A percentile compares a stretch with the other conserved stretches of the same genome.
Conservation (phyloP, 2,888 invertebrate species). For the Chouioia cunea region DNA sequence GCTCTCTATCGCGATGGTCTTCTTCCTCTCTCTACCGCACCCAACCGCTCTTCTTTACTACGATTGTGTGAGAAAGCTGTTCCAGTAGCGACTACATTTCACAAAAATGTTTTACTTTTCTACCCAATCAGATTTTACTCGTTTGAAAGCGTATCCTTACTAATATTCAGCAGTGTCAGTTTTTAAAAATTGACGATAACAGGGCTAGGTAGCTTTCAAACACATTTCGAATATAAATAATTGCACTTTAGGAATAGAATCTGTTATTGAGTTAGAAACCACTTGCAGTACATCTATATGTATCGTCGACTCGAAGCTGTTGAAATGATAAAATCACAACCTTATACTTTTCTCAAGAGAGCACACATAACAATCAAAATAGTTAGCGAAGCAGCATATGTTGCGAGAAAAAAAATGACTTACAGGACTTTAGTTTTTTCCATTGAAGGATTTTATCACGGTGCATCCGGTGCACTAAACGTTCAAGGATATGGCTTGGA, state of each 20-base stretch:
- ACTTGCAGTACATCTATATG: no score
- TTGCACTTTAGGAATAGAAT: slow-evolving; percentile 5
- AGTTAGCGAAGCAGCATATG: neutral
- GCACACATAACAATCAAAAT: neutral
- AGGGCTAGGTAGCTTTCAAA: no score
- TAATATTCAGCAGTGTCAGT: no score
- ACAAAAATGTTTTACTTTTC: neutral
- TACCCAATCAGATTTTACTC: neutral
- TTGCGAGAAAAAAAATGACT: neutral
- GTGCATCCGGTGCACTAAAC: slow-evolving; percentile 19
- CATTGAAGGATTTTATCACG: slow-evolving; percentile 13
- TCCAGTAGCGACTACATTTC: neutral
- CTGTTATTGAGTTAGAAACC: slow-evolving; percentile 16
- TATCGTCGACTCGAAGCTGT: no score
- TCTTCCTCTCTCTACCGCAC: neutral
- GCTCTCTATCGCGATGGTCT: slow-evolving; percentile 43
- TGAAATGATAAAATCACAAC: no score
- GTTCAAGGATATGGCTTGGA: neutral
- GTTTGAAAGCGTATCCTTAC: neutral
- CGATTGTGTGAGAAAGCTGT: slow-evolving; percentile 32
- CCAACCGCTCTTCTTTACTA: no score
- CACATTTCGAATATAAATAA: neutral
- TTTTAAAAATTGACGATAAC: no score
- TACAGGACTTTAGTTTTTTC: neutral
- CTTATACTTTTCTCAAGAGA: no score